Evolutionary conservation across 2,113 vertebrate genomes (phyloP), one percentile per base, ranked within the genome.

Genomic region (Mormyrus iriodes): DNA sequence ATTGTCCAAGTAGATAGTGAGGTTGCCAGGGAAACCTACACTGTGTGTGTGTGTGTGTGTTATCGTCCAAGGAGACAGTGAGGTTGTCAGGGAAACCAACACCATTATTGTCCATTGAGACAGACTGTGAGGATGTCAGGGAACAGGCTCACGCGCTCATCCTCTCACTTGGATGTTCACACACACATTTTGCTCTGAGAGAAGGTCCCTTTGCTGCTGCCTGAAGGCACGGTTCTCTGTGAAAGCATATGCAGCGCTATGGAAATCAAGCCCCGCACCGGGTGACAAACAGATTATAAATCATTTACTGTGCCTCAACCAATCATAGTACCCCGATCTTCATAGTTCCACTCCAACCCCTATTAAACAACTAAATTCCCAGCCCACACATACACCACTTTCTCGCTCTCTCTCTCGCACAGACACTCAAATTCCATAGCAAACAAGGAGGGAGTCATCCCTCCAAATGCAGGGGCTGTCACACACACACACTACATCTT

Each of bases 221-320:
- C 84, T 87, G 51, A 65, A 52, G 19, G 88, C 85, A 85, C 48
- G 2, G 58, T 86, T 42, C 65, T 73, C 89, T 87, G 91, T 85
- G 91, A 89, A 90, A 90, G 90, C 90, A 90, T 91, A 88, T 48
- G 91, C 91, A 92, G 92, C 90, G 79, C 21, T 91, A 93, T 92
- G 91, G 90, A 92, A 94, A 92, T 92, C 83, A 88, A 88, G 85
- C 73, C 27, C 85, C 48, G 88, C 88, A 55, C 85, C 39, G 44
- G 91, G 89, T 88, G 88, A 90, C 86, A 91, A 90, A 85, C 88
- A 83, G 91, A 91, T 92, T 92, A 92, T 91, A 91, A 91, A 92
- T 91, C 86, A 90, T 92, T 93, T 91, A 91, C 48, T 51, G 58
- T 91, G 76, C 65, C 79, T 58, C 86, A 76, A 88, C 92, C 92